Percentiles rank a stretch among this genome's conserved stretches.
Evolutionary conservation across 2,888 invertebrate genomes (phyloP).

Genomic region (Coremacera marginata): DNA sequence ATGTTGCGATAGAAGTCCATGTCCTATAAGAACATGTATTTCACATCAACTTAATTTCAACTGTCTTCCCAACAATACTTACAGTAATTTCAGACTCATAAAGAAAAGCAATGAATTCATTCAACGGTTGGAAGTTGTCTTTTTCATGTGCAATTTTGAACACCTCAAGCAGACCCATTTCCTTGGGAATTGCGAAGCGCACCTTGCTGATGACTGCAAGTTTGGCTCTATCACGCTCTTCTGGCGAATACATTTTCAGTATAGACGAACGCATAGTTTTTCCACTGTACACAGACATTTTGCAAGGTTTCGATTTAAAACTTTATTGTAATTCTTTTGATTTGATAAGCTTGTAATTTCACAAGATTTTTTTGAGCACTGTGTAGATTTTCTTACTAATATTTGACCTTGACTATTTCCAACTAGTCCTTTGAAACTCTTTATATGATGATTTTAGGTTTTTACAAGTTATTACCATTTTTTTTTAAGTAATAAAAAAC

Average conservation of each 20-base stretch:
- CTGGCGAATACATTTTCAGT: conserved; percentile 59
- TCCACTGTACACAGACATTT: conserved; percentile 62
- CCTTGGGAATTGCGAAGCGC: conserved; percentile 61
- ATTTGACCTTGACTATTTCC: not conserved
- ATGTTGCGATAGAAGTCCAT: conserved; percentile 73
- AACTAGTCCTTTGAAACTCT: not conserved
- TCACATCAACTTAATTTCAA: not conserved
- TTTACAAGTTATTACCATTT: not conserved
- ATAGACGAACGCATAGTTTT: conserved; percentile 63
- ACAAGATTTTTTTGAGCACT: not conserved
- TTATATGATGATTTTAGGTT: not conserved
- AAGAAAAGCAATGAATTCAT: conserved; percentile 60
- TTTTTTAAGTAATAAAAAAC: no score
- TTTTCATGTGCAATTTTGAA: conserved; percentile 55
- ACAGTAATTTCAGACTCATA: conserved; percentile 56
- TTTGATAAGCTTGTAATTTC: not conserved
- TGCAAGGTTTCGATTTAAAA: conserved; percentile 2
- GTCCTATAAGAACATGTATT: conserved; percentile 68
- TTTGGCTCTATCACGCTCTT: conserved; percentile 63
- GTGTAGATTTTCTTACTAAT: not conserved
- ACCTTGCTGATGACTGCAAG: conserved; percentile 62
- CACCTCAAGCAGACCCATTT: conserved; percentile 57
- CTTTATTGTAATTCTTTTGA: not conserved
- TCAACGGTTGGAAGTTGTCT: conserved; percentile 55
- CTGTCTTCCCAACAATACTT: conserved; percentile 44